Conservation (phyloP, 1,140 invertebrate species). For the Lasaia peninsularis region DNA sequence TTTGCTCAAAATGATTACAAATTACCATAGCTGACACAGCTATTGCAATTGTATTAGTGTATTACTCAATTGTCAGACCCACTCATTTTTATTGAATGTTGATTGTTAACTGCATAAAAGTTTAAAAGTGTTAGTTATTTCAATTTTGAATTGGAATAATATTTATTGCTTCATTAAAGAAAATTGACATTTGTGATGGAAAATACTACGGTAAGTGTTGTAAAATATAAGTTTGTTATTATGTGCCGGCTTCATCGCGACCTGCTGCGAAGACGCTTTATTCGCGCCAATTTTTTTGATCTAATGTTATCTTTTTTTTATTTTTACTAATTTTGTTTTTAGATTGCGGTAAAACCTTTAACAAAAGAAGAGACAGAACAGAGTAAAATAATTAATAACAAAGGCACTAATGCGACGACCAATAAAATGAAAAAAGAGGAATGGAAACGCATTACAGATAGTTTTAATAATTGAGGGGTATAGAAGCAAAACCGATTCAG, state of each 20-base stretch:
- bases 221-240: background rate
- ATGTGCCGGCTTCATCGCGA: background rate
- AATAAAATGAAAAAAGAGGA: constrained; percentile 21
- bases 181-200: background rate
- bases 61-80: too few species aligned
- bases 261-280: background rate
- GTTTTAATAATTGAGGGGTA: too few species aligned
- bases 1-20: too few species aligned
- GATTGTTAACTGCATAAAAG: too few species aligned
- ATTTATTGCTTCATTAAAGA: too few species aligned
- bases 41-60: too few species aligned
- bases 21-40: too few species aligned
- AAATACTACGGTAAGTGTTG: background rate
- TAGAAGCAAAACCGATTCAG: too few species aligned
- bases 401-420: background rate
- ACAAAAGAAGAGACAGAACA: background rate
- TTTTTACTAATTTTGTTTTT: background rate
- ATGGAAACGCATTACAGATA: constrained; percentile 7
- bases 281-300: background rate
- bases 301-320: background rate
- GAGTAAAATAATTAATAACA: background rate
- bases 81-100: too few species aligned
- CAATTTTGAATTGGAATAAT: too few species aligned
- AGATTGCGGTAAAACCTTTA: background rate
- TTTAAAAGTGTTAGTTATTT: too few species aligned